Evolutionary conservation across 2,113 vertebrate species (phyloP), one percentile per base, ranked within the genome.

Genomic region (Pomatorhinus ruficollis): DNA sequence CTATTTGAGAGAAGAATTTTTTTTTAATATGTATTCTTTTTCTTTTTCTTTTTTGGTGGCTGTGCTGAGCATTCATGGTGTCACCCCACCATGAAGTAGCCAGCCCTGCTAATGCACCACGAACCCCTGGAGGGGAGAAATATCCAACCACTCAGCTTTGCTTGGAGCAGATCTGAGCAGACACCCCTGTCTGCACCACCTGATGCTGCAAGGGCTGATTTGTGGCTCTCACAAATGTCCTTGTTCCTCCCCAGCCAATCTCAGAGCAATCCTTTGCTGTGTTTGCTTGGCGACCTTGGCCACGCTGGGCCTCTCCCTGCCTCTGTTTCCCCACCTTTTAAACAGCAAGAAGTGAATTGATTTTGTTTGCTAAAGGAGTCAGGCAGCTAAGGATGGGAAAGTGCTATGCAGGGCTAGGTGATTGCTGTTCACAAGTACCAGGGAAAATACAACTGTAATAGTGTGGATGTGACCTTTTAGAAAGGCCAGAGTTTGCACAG

Each of bases 101-200:
- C 27, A 52, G 5, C 70, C 39, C 87, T 64, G 24, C 56, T 54
- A 21, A 39, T 0, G 0, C 68, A 3, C 12, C 10, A 5, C 0
- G 0, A 53, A 13, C 13, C 42, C 14, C 60, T 31, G 25, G 4
- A 31, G 30, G 16, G 69, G 35, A 63, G 27, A 39, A 87, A 35
- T 28, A 64, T 12, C 77, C 37, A 18, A 47, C 11, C 10, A 2
- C 42, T 74, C 35, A 23, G 39, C 68, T 83, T 24, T 61, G 57
- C 70, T 59, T 4, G 15, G 59, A 83, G 68, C 71, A 72, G 8
- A 64, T 63, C n/a, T 0, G 0, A 84, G 76, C 81, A 82, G 81
- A 59, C n/a, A 44, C 82, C 25, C 44, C 56, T 84, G 61, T 49
- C 70, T 3, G 8, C 22, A 28, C 8, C 2, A 1, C n/a, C 59